Conservation (phyloP, 1,140 invertebrate genomes). For the Drosophila elegans region DNA sequence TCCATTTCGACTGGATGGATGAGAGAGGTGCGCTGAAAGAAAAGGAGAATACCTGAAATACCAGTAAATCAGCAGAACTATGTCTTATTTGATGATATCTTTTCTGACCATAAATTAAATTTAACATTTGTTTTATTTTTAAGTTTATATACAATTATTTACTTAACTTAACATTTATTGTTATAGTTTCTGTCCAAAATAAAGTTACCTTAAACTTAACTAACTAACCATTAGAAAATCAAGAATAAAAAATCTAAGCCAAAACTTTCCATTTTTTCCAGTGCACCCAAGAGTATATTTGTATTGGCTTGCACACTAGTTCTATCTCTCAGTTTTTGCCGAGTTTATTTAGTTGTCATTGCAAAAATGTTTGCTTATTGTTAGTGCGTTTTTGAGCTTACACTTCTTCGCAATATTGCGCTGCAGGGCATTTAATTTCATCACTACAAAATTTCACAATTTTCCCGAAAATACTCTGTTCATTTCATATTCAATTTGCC, state of each 20-base stretch:
- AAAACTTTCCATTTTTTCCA: neutral
- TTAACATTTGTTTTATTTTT: too few relatives aligned
- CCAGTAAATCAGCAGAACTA: too few relatives aligned
- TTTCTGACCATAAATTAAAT: too few relatives aligned
- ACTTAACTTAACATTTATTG: too few relatives aligned
- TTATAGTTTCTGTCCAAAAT: too few relatives aligned
- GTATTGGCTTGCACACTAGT: slow-evolving; percentile 30
- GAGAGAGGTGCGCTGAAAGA: slow-evolving; percentile 13
- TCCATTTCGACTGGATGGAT: slow-evolving; percentile 22
- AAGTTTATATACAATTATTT: too few relatives aligned
- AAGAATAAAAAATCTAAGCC: too few relatives aligned
- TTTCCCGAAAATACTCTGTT: slow-evolving; percentile 35
- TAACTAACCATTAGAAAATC: too few relatives aligned
- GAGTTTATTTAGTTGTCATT: slow-evolving; percentile 79
- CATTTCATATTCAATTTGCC: slow-evolving; percentile 66
- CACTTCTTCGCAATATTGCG: slow-evolving; percentile 16
- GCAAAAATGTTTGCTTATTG: slow-evolving; percentile 72
- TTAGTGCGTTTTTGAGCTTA: slow-evolving; percentile 45
- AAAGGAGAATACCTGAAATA: too few relatives aligned
- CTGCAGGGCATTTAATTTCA: slow-evolving; percentile 36
- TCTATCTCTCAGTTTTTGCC: slow-evolving; percentile 11
- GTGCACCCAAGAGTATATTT: slow-evolving; percentile 58
- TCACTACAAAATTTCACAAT: slow-evolving; percentile 47
- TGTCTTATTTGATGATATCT: too few relatives aligned
- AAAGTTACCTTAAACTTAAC: too few relatives aligned